These are phyloP conservation scores for Hipparchia semele DNA, from an alignment of 2,888 invertebrate genomes.

Conservation along the genomic window DNA sequence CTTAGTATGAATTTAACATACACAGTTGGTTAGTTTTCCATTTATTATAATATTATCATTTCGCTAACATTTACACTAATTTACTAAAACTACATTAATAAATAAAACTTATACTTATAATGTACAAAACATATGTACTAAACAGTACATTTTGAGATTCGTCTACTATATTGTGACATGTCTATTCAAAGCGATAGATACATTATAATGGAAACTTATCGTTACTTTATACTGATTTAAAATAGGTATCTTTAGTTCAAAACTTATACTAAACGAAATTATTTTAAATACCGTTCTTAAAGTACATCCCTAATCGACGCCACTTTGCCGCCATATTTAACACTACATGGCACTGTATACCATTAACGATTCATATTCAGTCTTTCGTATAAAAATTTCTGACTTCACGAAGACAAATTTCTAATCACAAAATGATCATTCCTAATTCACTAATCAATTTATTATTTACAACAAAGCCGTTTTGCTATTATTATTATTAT, in stretches of 20 bases:
- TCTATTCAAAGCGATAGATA: conserved; percentile 52
- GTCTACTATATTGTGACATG: conserved; percentile 54
- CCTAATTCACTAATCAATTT: conserved; percentile 5
- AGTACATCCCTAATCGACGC: conserved; percentile 25
- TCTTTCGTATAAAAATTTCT: conserved; percentile 66
- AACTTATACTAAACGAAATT: conserved; percentile 23
- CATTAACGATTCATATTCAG: conserved; percentile 74
- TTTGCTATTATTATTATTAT: conserved; percentile 7
- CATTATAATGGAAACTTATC: conserved; percentile 25
- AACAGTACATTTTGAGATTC: conserved; percentile 67
- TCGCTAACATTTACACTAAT: conserved; percentile 51
- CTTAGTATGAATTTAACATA: conserved; percentile 34
- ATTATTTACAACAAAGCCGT: conserved; percentile 14
- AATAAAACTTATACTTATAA: conserved; percentile 61
- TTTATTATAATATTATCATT: conserved; percentile 38
- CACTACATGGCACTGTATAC: conserved; percentile 80
- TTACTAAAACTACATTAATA: conserved; percentile 59
- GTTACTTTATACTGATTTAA: conserved; percentile 41
- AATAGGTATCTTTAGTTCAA: conserved; percentile 33
- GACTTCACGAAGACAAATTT: conserved; percentile 43
- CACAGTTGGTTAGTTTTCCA: conserved; percentile 62
- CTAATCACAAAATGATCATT: conserved; percentile 14
- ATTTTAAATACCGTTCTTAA: conserved; percentile 28
- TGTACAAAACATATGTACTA: conserved; percentile 63
- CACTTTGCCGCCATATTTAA: conserved; percentile 55